phyloP scores from a whole-genome alignment of 2,888 invertebrate species.

The Ashinkailepas kermadecensis region DNA sequence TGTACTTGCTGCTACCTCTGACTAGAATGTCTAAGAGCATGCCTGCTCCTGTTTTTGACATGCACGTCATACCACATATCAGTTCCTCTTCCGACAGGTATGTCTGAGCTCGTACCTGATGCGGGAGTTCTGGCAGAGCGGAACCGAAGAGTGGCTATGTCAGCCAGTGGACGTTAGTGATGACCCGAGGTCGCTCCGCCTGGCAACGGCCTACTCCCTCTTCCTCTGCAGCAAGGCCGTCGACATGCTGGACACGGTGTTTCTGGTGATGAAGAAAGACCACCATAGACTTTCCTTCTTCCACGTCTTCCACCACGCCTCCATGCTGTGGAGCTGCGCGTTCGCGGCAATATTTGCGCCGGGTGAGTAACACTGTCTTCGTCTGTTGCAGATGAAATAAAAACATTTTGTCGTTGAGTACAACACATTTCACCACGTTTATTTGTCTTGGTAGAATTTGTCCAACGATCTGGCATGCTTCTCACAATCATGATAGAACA shows the following conservation, averaged over 20 bases:
- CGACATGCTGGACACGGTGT: slow-evolving; percentile 34
- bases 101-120: background rate
- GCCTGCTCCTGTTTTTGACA: too few species aligned
- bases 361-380: background rate
- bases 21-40: too few species aligned
- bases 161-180: background rate
- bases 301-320: slow-evolving; percentile 34
- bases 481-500: too few species aligned
- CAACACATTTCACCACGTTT: too few species aligned
- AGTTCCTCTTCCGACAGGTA: background rate
- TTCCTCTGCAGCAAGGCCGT: slow-evolving; percentile 30
- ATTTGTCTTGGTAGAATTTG: too few species aligned
- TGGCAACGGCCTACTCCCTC: slow-evolving; percentile 24
- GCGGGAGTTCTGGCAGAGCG: background rate
- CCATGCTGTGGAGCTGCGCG: slow-evolving; percentile 31
- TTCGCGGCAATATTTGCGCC: slow-evolving; percentile 31
- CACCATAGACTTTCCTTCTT: slow-evolving; percentile 31
- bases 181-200: background rate
- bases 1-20: too few species aligned
- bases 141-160: background rate
- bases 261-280: slow-evolving; percentile 34
- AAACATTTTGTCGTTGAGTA: too few species aligned
- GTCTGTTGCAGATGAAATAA: too few species aligned
- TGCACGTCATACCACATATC: too few species aligned
- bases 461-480: too few species aligned